Evolutionary conservation across 1,140 invertebrate genomes (phyloP).

Genomic region (Drosophila lowei): DNA sequence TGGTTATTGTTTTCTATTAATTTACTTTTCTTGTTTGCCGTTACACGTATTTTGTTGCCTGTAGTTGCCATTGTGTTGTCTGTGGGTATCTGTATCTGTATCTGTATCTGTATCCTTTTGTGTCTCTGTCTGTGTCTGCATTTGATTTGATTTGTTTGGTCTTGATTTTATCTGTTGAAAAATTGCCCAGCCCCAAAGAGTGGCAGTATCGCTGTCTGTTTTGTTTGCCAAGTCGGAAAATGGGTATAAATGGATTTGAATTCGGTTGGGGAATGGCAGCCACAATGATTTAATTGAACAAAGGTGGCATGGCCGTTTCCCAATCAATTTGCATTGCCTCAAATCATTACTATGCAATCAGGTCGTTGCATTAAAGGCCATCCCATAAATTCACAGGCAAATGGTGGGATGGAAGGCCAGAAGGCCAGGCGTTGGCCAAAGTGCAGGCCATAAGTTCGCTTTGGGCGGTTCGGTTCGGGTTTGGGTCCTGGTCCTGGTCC

Average conservation of each 20-base stretch:
- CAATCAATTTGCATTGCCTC: no score
- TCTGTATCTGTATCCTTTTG: not conserved
- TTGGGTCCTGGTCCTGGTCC: not conserved
- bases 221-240: slow-evolving; percentile 37
- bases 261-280: slow-evolving; percentile 5
- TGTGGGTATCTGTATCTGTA: not conserved
- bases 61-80: slow-evolving; percentile 31
- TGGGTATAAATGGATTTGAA: slow-evolving; percentile 45
- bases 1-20: slow-evolving; percentile 56
- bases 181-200: slow-evolving; percentile 39
- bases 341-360: no score
- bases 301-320: not conserved
- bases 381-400: no score
- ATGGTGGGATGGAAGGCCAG: no score
- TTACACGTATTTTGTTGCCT: slow-evolving; percentile 33
- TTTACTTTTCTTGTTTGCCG: slow-evolving; percentile 45
- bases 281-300: slow-evolving; percentile 7
- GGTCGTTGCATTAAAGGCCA: no score
- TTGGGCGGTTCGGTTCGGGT: slow-evolving; percentile 24
- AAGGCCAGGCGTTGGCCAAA: no score
- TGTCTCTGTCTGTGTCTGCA: slow-evolving; percentile 31
- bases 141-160: slow-evolving; percentile 51
- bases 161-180: slow-evolving; percentile 52
- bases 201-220: not conserved
- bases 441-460: slow-evolving; percentile 41